Evolutionary conservation across 2,888 invertebrate species (phyloP).

Genomic region (Melanotus villosus): DNA sequence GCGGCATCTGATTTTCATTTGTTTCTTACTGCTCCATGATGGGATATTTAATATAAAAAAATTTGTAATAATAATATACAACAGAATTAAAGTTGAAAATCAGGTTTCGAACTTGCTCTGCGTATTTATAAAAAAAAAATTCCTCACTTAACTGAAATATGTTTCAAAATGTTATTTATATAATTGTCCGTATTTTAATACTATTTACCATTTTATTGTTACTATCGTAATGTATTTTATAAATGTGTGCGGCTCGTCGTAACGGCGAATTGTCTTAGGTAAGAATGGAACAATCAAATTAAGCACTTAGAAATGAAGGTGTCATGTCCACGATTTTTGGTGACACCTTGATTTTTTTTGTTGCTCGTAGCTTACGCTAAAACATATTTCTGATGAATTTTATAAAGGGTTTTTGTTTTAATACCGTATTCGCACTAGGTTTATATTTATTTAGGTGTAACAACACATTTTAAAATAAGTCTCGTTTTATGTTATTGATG

Average conservation of each 20-base stretch:
- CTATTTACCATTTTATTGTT: constrained; percentile 21
- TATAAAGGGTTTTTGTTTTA: no score
- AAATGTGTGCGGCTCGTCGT: background rate
- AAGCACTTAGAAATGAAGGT: background rate
- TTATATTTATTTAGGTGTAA: no score
- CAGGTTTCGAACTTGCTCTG: background rate
- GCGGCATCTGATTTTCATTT: constrained; percentile 55
- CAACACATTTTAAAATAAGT: no score
- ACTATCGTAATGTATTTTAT: constrained; percentile 4
- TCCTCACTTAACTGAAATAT: constrained; percentile 48
- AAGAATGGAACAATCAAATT: background rate
- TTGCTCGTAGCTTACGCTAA: no score
- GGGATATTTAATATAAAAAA: constrained; percentile 34
- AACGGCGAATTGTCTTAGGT: background rate
- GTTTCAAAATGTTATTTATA: constrained; percentile 54
- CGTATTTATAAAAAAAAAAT: no score
- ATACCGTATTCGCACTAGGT: no score
- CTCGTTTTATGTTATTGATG: background rate
- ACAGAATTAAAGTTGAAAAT: constrained; percentile 13
- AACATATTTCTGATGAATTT: no score
- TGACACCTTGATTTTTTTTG: no score
- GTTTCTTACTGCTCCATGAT: constrained; percentile 16
- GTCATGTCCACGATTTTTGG: background rate
- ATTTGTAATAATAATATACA: constrained; percentile 30
- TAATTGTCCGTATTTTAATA: constrained; percentile 8